Evolutionary conservation across 2,797 vertebrate species (phyloP).

Genomic region (Melanotaenia trifasciata): DNA sequence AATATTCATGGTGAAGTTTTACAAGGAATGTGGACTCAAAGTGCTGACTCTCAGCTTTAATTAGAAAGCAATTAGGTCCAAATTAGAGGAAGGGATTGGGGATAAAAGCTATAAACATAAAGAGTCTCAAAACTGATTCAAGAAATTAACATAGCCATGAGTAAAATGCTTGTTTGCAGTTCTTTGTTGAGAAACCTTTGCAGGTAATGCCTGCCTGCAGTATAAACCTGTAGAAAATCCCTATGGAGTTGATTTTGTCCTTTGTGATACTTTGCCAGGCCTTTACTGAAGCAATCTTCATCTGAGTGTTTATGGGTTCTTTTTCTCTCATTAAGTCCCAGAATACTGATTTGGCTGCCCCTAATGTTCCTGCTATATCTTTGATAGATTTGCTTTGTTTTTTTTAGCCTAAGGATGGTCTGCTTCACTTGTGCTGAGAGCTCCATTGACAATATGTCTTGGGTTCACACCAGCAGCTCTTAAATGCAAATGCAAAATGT

Average conservation of each 20-base stretch:
- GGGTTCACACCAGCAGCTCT: not conserved
- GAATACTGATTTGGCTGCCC: not conserved
- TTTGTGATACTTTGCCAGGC: conserved; percentile 1
- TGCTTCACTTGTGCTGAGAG: not conserved
- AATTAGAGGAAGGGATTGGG: not conserved
- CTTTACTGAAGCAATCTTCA: conserved; percentile 2
- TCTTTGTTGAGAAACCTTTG: not conserved
- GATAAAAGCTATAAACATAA: not conserved
- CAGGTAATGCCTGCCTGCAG: not conserved
- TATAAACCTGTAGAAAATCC: not conserved
- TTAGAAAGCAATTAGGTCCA: not conserved
- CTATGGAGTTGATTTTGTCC: not conserved
- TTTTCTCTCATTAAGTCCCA: not conserved
- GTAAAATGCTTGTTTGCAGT: not conserved
- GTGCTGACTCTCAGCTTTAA: not conserved
- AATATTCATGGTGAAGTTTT: not conserved
- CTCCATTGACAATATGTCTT: not conserved
- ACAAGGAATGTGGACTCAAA: not conserved
- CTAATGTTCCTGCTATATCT: not conserved
- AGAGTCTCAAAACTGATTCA: not conserved
- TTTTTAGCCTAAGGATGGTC: conserved; percentile 6
- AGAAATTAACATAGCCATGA: conserved; percentile 1
- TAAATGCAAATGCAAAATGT: not conserved
- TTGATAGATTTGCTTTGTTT: conserved; percentile 8
- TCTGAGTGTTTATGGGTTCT: not conserved